Evolutionary conservation across 2,113 vertebrate genomes (phyloP), one percentile per base, ranked within the genome.

Genomic region (Cryptotis parvus): DNA sequence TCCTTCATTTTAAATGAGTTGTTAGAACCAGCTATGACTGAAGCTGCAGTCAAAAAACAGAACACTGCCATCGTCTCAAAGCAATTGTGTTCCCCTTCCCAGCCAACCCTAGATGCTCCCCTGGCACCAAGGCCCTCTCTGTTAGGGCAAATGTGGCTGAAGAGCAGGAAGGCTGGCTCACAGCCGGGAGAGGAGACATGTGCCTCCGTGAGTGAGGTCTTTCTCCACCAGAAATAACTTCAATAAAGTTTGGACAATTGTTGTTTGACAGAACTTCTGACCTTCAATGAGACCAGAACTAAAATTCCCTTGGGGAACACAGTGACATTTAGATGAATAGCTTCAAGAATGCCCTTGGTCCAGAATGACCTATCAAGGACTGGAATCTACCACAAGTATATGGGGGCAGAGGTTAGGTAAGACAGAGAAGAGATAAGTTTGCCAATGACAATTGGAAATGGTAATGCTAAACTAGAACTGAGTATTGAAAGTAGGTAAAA

Each of bases 161-260:
- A 61, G 14, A 27, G 26, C 63, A 11, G 52, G 20, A 18, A 55
- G 26, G 63, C 27, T 18, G 27, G 63, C 20, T 15, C 26, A 65
- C 27, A 6, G 63, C 63, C 27, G 29, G 63, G 20, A 16, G 52
- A 18, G 52, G 52, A 55, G 52, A 55, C 18, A 15, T 18, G 52
- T 22, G 20, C 6, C 20, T 55, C 52, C 1, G 45, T 15, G n/a
- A 16, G 52, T 9, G 52, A 55, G 52, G 14, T 22, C 52, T 22
- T 55, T 55, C 12, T 84, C 31, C 2, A 52, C 35, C 35, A 79
- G 55, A 74, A 89, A 55, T 12, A 55, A 74, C 41, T 84, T 49
- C 73, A 83, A 77, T n/a, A 69, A 83, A 83, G 45, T 61, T 16
- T 88, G 39, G 63, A 24, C 86, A 89, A 52, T 84, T 58, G 33